A percentile compares a stretch with the other conserved stretches of the same genome.
These are phyloP conservation scores for Podocnemis expansa DNA, from an alignment of 2,113 vertebrate species.

Conservation along the genomic window DNA sequence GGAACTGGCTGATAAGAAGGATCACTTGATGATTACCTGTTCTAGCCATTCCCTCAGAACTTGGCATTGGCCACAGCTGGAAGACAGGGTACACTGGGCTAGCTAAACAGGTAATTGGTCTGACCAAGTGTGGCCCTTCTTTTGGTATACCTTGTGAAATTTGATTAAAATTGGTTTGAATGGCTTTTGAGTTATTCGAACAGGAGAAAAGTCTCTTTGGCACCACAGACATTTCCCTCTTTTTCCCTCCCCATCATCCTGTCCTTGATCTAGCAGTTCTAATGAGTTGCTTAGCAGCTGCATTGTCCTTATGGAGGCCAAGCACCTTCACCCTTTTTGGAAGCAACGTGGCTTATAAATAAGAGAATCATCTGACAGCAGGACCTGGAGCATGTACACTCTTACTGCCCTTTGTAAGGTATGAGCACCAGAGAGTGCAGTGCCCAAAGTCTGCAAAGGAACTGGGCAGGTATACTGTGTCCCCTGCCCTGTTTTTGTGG, in stretches of 20 bases:
- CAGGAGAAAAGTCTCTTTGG: constrained; percentile 6
- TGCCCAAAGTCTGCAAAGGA: not conserved
- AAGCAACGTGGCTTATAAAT: not conserved
- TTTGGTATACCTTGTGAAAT: not conserved
- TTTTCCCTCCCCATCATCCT: not conserved
- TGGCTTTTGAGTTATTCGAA: constrained; percentile 5
- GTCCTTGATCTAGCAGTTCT: not conserved
- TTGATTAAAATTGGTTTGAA: constrained; percentile 1
- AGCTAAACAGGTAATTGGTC: too few species aligned
- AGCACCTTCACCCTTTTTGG: not conserved
- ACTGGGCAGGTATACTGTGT: not conserved
- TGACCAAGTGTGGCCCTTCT: too few species aligned
- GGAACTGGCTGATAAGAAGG: too few species aligned
- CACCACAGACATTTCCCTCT: not conserved
- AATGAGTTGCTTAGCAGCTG: not conserved
- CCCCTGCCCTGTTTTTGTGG: not conserved
- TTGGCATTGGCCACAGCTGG: too few species aligned
- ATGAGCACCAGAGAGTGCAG: not conserved
- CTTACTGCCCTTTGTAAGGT: not conserved
- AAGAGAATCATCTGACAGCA: not conserved
- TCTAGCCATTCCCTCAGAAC: too few species aligned
- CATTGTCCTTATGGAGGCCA: not conserved
- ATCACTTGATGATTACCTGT: too few species aligned
- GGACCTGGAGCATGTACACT: not conserved
- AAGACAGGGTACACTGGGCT: too few species aligned